A percentile compares a stretch with the other conserved stretches of the same genome.
Evolutionary conservation across 2,797 vertebrate species (phyloP).

Genomic region (Tragopan temminckii): DNA sequence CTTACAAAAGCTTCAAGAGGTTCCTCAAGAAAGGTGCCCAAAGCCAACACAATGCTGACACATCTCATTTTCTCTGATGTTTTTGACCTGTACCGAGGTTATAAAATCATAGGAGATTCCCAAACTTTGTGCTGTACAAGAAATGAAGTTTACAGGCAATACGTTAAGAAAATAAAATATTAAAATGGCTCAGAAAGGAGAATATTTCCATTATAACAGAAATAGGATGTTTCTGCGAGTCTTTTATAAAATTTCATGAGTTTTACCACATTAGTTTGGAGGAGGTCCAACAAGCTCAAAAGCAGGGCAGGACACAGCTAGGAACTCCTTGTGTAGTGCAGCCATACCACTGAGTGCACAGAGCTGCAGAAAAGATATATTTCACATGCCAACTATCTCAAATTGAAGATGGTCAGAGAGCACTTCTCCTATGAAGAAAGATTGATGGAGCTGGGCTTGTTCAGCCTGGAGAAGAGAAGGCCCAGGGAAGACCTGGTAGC

Average conservation of each 20-base stretch:
- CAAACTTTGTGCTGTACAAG: background rate
- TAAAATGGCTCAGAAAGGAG: background rate
- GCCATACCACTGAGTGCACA: background rate
- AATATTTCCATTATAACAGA: background rate
- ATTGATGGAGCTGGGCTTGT: too few species aligned
- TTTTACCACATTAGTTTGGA: background rate
- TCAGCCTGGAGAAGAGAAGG: too few species aligned
- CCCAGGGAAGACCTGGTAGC: too few species aligned
- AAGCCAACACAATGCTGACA: background rate
- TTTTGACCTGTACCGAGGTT: background rate
- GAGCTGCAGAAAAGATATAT: background rate
- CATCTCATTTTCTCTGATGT: background rate
- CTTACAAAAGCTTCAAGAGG: background rate
- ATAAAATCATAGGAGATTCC: background rate
- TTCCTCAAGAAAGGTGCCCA: background rate
- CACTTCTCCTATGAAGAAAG: too few species aligned
- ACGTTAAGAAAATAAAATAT: background rate
- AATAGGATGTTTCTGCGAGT: background rate
- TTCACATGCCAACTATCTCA: background rate
- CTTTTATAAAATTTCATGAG: background rate
- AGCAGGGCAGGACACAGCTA: background rate
- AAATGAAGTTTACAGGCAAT: background rate
- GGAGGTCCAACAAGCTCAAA: background rate
- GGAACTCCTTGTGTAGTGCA: background rate
- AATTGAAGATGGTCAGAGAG: too few species aligned